Base-by-base conservation (phyloP, 1,140 invertebrate species). In the Ruditapes philippinarum region DNA sequence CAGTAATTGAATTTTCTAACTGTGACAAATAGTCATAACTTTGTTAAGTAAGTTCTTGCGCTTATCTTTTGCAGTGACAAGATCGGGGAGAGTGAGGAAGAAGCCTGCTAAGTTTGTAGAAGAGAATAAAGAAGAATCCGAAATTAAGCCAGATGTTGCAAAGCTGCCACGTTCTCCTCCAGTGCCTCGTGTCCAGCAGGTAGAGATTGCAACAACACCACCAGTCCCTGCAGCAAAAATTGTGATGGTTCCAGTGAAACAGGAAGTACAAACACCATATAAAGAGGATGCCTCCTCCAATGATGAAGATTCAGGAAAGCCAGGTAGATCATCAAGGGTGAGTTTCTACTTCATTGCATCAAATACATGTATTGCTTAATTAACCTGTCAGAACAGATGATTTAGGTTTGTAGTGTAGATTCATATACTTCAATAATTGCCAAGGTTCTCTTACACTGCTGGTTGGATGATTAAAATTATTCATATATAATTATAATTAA, bases 21-120 rank as follows among this genome's bases (percentile, higher is more conserved):
- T n/a, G n/a, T n/a, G n/a, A n/a, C n/a, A n/a, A n/a, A n/a, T n/a
- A n/a, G n/a, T n/a, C n/a, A n/a, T n/a, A n/a, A n/a, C n/a, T n/a
- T n/a, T n/a, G n/a, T n/a, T n/a, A n/a, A n/a, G n/a, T n/a, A n/a
- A n/a, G n/a, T n/a, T n/a, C n/a, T n/a, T n/a, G n/a, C n/a, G n/a
- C n/a, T n/a, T n/a, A n/a, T n/a, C n/a, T n/a, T n/a, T n/a, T n/a
- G n/a, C n/a, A 92, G 91, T 90, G 4, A 91, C 89, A 57, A 89
- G 91, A 31, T 92, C 91, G n/a, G 91, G 89, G 17, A 79, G 91
- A 86, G 88, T 89, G 5, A 91, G 91, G 31, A 92, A 92, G 73
- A 92, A 92, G 82, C 91, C 91, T 51, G 91, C 91, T 36, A 88
- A 90, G 51, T 92, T 92, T 74, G 40, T 88, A 22, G 91, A 92